Evolutionary conservation across 2,113 vertebrate genomes (phyloP).

Genomic region (Cromileptes altivelis): DNA sequence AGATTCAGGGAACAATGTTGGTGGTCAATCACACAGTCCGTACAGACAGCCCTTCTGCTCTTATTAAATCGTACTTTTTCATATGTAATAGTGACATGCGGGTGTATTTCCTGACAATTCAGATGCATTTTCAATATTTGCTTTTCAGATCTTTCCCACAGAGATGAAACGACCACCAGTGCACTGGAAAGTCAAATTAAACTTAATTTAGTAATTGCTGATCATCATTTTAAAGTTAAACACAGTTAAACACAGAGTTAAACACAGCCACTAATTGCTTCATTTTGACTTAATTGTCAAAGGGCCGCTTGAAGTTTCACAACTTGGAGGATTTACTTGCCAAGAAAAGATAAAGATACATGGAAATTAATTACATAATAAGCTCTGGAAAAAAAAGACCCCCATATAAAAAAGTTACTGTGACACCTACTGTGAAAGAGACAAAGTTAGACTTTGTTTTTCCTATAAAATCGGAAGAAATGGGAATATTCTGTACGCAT

Average conservation of each 20-base stretch:
- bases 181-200: slow-evolving; percentile 28
- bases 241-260: neutral
- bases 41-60: slow-evolving; percentile 34
- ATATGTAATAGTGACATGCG: slow-evolving; percentile 41
- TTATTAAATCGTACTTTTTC: slow-evolving; percentile 41
- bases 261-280: slow-evolving; percentile 22
- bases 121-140: slow-evolving; percentile 16
- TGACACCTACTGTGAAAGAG: neutral
- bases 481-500: neutral
- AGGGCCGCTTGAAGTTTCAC: neutral
- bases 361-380: neutral
- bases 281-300: slow-evolving; percentile 17
- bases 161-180: slow-evolving; percentile 33
- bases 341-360: neutral
- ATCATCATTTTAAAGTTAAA: slow-evolving; percentile 15
- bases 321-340: neutral
- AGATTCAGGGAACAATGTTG: slow-evolving; percentile 63
- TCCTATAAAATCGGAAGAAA: neutral
- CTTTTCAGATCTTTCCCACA: neutral
- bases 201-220: slow-evolving; percentile 25
- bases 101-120: slow-evolving; percentile 30
- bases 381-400: neutral
- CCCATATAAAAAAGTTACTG: neutral
- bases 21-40: slow-evolving; percentile 53
- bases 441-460: neutral